These are phyloP conservation scores for Drosophila fulvimacula DNA, from an alignment of 2,888 invertebrate species.

Conservation along the genomic window DNA sequence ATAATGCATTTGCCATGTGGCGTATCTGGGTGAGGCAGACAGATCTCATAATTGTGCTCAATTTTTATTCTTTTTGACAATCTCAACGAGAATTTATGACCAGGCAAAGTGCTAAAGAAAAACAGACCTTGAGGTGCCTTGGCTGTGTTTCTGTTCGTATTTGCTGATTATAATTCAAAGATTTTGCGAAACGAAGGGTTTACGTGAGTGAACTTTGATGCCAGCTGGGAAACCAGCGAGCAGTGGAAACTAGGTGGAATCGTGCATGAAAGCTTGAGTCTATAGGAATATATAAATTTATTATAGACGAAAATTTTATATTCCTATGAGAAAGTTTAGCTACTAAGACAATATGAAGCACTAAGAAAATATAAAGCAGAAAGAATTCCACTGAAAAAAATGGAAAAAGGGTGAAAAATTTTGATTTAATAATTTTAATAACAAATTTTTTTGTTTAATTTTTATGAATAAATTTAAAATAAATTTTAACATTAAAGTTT, in stretches of 20 bases:
- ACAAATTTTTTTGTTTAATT: too few species aligned
- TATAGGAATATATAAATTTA: neutral
- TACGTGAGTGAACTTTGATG: neutral
- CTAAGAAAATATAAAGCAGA: neutral
- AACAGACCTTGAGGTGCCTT: slow-evolving; percentile 24
- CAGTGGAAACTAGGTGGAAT: neutral
- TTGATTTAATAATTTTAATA: too few species aligned
- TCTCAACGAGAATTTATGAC: slow-evolving; percentile 32
- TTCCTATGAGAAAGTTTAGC: neutral
- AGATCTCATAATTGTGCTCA: slow-evolving; percentile 47
- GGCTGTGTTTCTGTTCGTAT: neutral
- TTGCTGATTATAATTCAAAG: slow-evolving; percentile 7
- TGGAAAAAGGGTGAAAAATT: neutral
- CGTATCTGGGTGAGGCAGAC: slow-evolving; percentile 51
- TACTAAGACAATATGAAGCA: neutral
- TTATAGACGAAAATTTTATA: neutral
- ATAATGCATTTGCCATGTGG: slow-evolving; percentile 30
- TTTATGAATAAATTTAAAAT: too few species aligned
- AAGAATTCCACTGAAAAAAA: neutral
- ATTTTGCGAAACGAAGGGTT: slow-evolving; percentile 1
- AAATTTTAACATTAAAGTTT: too few species aligned
- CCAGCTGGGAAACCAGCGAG: neutral
- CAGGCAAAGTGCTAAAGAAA: slow-evolving; percentile 2
- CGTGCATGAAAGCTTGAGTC: neutral
- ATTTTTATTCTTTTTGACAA: slow-evolving; percentile 28